Evolutionary conservation across 2,888 invertebrate species (phyloP).

Genomic region (Orchestes rusci): DNA sequence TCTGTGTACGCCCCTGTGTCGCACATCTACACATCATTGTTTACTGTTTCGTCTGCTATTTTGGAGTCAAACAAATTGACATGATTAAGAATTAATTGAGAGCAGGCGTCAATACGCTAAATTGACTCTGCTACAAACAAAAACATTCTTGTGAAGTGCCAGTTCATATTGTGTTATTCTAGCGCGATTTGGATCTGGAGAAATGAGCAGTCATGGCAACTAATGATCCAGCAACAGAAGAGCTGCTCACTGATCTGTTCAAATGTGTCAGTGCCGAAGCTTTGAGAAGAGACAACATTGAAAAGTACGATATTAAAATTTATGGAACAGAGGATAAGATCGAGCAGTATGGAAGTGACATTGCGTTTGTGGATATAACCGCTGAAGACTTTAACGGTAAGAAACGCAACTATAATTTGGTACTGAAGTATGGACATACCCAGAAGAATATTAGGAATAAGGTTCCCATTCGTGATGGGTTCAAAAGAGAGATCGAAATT

Average conservation of each 20-base stretch:
- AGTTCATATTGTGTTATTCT: no score
- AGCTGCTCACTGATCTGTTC: slow-evolving; percentile 13
- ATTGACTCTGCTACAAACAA: neutral
- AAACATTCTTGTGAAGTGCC: no score
- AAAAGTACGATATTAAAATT: slow-evolving; percentile 22
- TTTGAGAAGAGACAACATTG: slow-evolving; percentile 18
- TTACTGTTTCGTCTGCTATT: neutral
- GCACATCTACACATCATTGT: no score
- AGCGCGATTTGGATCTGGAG: no score
- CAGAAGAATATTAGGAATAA: slow-evolving; percentile 11
- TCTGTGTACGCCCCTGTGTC: no score
- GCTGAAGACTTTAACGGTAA: slow-evolving; percentile 18
- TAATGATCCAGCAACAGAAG: slow-evolving; percentile 7
- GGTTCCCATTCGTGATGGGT: slow-evolving; percentile 13
- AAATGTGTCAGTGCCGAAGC: slow-evolving; percentile 22
- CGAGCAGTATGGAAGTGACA: slow-evolving; percentile 21
- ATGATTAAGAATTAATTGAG: neutral
- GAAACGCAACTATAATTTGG: slow-evolving; percentile 17
- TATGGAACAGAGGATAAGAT: slow-evolving; percentile 19
- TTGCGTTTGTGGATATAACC: slow-evolving; percentile 19
- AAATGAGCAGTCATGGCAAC: slow-evolving; percentile 9
- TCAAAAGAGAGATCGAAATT: slow-evolving; percentile 18
- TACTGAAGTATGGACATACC: slow-evolving; percentile 19
- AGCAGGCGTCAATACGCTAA: slow-evolving; percentile 1
- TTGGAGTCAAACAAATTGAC: slow-evolving; percentile 1